Evolutionary conservation across 2,113 vertebrate genomes (phyloP).

Genomic region (Atrichornis clamosus): DNA sequence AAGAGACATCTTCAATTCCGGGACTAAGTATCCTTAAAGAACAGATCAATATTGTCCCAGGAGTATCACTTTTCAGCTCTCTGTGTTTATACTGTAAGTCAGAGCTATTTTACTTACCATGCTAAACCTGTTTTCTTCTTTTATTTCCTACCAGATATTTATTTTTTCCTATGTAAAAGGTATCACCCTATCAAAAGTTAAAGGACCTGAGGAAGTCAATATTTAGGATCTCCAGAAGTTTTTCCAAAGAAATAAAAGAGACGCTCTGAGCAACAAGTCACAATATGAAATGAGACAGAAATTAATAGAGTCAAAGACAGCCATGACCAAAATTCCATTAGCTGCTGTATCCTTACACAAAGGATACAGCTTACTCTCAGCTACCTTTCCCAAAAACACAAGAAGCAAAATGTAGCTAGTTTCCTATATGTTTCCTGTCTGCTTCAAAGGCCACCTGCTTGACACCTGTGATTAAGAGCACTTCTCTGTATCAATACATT

Average conservation of each 20-base stretch:
- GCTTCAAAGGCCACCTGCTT: conserved; percentile 1
- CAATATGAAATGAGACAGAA: neutral
- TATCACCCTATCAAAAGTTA: neutral
- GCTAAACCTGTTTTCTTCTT: neutral
- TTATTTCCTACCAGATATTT: neutral
- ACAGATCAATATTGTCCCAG: neutral
- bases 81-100: neutral
- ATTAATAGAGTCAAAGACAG: neutral
- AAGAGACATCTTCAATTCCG: neutral
- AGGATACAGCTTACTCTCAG: neutral
- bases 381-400: neutral
- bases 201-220: neutral
- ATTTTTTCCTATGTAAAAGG: neutral
- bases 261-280: neutral
- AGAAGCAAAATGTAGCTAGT: neutral
- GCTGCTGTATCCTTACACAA: neutral
- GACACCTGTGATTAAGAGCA: neutral
- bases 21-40: neutral
- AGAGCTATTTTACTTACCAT: neutral
- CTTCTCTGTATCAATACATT: neutral
- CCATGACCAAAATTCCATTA: neutral
- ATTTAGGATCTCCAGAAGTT: neutral
- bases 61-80: neutral
- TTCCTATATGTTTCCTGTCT: neutral
- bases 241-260: neutral